Evolutionary conservation across 2,797 vertebrate genomes (phyloP), one percentile per base, ranked within the genome.

Genomic region (Takifugu rubripes): DNA sequence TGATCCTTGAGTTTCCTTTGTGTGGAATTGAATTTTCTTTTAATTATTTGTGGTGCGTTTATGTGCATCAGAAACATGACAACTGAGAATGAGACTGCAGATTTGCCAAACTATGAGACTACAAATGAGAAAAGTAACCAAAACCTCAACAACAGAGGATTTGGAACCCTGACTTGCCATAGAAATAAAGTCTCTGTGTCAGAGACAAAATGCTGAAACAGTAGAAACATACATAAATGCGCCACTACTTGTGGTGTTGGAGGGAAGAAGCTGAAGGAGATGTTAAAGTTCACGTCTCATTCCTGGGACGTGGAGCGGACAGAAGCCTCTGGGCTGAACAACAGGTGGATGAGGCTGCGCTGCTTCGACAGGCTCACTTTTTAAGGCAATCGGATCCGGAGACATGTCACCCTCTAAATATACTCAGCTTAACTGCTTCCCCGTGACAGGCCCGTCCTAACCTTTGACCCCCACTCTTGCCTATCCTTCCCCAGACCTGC

Each of bases 361-460:
- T 54, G 64, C 80, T 70, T 79, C 21, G 40, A 79, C 79, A 66
- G 11, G 60, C 25, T 61, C 72, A 66, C 77, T 79, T 87, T 77
- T 72, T 70, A 87, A 68, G 69, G 89, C 85, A 92, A 95, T 87
- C 48, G 33, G 90, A 91, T 85, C 80, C 81, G 51, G 77, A 84
- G 84, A 84, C 79, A 90, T 84, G 69, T 52, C 69, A 15, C 72
- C 54, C 92, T 94, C 92, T 92, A 94, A 94, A 94, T 94, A 94
- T 80, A 75, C 48, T 49, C 57, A 46, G 76, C 72, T 78, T 61
- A 57, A 58, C 51, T 56, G 68, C 81, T 74, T 72, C 71, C 78
- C 62, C 68, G 73, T 83, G 84, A 78, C 63, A 51, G 64, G 67
- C 56, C 63, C 6, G 54, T 50, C 67, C 64, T 79, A 61, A 87